Evolutionary conservation across 1,140 invertebrate species (phyloP).

Genomic region (Drosophila tropicalis): DNA sequence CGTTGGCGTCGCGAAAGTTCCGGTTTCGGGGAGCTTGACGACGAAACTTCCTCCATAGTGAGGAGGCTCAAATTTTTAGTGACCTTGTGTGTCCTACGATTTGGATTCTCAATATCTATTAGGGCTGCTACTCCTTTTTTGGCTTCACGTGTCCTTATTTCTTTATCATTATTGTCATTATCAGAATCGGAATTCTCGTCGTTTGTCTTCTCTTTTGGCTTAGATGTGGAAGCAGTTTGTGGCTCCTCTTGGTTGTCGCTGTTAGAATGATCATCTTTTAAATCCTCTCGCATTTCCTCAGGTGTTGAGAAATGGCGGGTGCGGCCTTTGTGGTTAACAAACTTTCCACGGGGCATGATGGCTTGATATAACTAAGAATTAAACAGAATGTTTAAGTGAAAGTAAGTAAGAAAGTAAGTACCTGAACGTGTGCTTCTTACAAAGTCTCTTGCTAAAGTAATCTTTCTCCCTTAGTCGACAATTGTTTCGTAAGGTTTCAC

Average conservation of each 20-base stretch:
- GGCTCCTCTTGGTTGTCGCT: conserved; percentile 40
- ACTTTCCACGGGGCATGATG: conserved; percentile 88
- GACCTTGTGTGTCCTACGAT: conserved; percentile 92
- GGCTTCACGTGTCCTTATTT: conserved; percentile 87
- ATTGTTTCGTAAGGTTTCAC: neutral
- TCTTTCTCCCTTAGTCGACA: neutral
- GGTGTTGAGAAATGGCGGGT: conserved; percentile 96
- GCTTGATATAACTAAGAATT: neutral
- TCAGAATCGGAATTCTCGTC: conserved; percentile 83
- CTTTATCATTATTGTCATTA: conserved; percentile 84
- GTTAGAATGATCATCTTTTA: conserved; percentile 85
- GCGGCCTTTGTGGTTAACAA: conserved; percentile 95
- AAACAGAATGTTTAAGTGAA: neutral
- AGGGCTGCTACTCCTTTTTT: conserved; percentile 93
- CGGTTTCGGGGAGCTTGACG: conserved; percentile 85
- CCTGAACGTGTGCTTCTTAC: neutral
- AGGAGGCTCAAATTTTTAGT: conserved; percentile 88
- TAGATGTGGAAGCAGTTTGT: conserved; percentile 37
- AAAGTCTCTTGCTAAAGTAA: neutral
- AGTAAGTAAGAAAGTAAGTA: neutral
- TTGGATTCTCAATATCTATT: conserved; percentile 98
- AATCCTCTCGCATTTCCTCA: conserved; percentile 94
- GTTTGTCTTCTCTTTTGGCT: conserved; percentile 26
- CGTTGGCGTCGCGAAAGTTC: conserved; percentile 91
- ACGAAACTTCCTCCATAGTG: conserved; percentile 50